These are phyloP conservation scores for Orchesella flavescens DNA, from an alignment of 2,888 invertebrate genomes.

Conservation along the genomic window DNA sequence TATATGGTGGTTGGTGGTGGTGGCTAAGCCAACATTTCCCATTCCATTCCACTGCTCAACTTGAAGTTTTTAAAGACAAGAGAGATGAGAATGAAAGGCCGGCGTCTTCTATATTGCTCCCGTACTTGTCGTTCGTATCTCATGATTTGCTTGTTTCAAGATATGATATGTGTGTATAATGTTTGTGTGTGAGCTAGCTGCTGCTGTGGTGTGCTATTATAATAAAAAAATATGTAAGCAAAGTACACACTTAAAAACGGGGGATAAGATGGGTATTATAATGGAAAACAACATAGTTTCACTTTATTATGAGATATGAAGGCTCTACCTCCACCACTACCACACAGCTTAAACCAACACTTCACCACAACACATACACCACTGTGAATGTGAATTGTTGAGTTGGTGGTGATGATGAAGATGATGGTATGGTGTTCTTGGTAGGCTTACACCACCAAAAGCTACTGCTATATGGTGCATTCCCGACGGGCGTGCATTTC, in stretches of 20 bases:
- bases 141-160: conserved; percentile 19
- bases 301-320: conserved; percentile 18
- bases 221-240: conserved; percentile 7
- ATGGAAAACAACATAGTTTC: conserved; percentile 13
- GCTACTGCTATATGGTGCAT: neutral
- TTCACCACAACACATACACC: neutral
- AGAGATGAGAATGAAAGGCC: conserved; percentile 2
- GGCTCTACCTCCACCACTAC: neutral
- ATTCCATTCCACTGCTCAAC: too few relatives aligned
- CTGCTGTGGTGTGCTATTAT: too few relatives aligned
- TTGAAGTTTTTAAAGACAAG: conserved; percentile 11
- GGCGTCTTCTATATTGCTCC: conserved; percentile 18
- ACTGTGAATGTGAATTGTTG: neutral
- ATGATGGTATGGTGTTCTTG: neutral
- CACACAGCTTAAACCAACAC: neutral
- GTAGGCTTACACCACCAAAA: too few relatives aligned
- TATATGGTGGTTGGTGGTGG: too few relatives aligned
- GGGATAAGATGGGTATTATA: conserved; percentile 22
- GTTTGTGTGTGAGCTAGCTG: too few relatives aligned
- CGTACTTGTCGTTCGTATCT: conserved; percentile 16
- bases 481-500: conserved; percentile 45
- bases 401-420: neutral
- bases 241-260: conserved; percentile 10
- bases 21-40: too few relatives aligned
- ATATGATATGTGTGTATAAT: conserved; percentile 30